Base-by-base conservation (phyloP, 2,797 vertebrate species). In the Sarcophilus harrisii region DNA sequence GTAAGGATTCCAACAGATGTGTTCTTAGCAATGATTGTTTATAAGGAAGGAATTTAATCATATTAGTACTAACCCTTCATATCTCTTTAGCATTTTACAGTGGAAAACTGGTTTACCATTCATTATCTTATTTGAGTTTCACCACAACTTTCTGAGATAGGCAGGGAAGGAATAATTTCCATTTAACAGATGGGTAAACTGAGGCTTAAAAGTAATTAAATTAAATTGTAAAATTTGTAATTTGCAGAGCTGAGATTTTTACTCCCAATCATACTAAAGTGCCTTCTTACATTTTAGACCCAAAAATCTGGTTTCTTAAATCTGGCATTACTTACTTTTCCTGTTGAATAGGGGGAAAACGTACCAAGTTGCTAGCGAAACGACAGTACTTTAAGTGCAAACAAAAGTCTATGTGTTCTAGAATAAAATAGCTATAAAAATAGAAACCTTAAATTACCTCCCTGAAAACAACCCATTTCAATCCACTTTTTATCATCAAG, bases 401-500 rank as follows among this genome's bases (percentile, higher is more conserved):
- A 90, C 3, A 93, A 92, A 52, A 94, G 96, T 95, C n/a, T 73
- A 18, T 38, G 66, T 73, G 66, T 73, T 73, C 58, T 96, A 30
- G 32, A 81, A 93, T 59, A 95, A 96, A 93, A 91, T 30, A 97
- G 54, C 91, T 94, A 93, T 57, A 38, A 93, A 73, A 90, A 58
- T 66, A 8, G 57, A 81, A 95, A 52, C 57, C 14, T 95, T 27
- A 96, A 96, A 94, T 94, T 95, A 93, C 93, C 91, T 73, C 66
- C 66, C 94, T 87, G 57, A 91, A 94, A 87, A 93, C 95, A 38
- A n/a, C 91, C 91, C 49, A 94, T 93, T 94, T 93, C 58, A 94
- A 32, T 92, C 4, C 29, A n/a, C 91, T 94, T 28, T 29, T 95
- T 92, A 95, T 95, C 60, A 93, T 90, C 95, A 97, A 95, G 66